phyloP scores from a whole-genome alignment of 2,888 invertebrate genomes.

The Mylabris sibirica region DNA sequence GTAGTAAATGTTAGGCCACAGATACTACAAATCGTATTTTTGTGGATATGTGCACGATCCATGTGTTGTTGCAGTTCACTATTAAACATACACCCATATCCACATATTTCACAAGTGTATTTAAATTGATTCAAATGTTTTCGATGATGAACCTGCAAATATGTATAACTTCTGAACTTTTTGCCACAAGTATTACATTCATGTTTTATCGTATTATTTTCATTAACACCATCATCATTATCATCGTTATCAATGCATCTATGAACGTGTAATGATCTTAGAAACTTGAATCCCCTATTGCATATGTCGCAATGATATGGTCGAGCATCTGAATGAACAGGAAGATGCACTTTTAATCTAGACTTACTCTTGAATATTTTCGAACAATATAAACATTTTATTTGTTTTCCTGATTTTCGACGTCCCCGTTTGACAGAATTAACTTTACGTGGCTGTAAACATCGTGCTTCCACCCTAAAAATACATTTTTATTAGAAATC shows the following conservation, averaged over 20 bases:
- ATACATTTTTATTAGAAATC: neutral
- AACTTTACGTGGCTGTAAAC: neutral
- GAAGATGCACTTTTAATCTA: neutral
- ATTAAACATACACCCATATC: slow-evolving; percentile 47
- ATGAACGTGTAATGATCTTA: neutral
- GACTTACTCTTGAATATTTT: neutral
- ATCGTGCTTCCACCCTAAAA: neutral
- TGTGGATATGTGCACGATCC: slow-evolving; percentile 42
- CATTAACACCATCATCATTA: too few species aligned
- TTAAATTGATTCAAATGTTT: slow-evolving; percentile 65
- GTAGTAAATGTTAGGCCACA: slow-evolving; percentile 47
- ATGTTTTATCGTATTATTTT: neutral
- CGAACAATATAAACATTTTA: slow-evolving; percentile 37
- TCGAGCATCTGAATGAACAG: neutral
- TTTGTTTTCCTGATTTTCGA: slow-evolving; percentile 31
- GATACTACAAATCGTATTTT: slow-evolving; percentile 50
- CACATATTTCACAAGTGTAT: slow-evolving; percentile 60
- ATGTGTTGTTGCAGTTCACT: slow-evolving; percentile 47
- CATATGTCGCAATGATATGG: neutral
- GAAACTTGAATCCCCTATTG: neutral
- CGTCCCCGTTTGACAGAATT: neutral
- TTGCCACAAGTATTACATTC: slow-evolving; percentile 19
- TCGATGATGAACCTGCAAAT: slow-evolving; percentile 57
- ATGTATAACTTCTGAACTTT: slow-evolving; percentile 24
- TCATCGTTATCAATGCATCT: neutral